Conservation (phyloP, 2,113 vertebrate species). For the Phodopus roborovskii region DNA sequence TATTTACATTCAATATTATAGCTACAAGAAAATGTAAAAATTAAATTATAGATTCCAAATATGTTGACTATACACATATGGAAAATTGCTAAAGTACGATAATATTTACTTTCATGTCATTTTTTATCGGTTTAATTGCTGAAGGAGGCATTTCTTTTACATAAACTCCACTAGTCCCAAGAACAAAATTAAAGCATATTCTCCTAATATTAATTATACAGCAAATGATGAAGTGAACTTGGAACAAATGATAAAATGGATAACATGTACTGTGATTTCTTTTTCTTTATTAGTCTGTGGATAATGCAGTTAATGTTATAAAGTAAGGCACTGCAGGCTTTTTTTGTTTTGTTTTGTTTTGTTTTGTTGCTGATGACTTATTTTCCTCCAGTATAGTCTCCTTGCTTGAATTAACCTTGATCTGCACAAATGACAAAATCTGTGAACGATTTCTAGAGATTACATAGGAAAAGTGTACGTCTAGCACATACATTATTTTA, state of each 20-base stretch:
- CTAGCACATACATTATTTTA: background rate
- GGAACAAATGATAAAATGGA: background rate
- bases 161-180: conserved; percentile 68
- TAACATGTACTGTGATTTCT: background rate
- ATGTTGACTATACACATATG: background rate
- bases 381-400: background rate
- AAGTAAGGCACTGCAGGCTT: background rate
- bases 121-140: conserved; percentile 74
- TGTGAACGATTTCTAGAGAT: background rate
- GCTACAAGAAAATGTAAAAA: background rate
- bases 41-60: background rate
- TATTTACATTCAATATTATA: background rate
- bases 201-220: conserved; percentile 72
- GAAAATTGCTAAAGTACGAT: background rate
- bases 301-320: background rate
- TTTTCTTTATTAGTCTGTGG: background rate
- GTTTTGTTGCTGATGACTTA: background rate
- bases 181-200: conserved; percentile 71
- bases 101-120: background rate
- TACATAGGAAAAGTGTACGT: no score
- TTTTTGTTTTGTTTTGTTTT: no score
- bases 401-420: background rate
- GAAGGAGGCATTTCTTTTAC: conserved; percentile 63
- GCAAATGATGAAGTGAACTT: background rate
- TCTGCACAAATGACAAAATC: background rate